These are phyloP conservation scores for Acanthochromis polyacanthus DNA, from an alignment of 2,113 vertebrate genomes.

Conservation along the genomic window DNA sequence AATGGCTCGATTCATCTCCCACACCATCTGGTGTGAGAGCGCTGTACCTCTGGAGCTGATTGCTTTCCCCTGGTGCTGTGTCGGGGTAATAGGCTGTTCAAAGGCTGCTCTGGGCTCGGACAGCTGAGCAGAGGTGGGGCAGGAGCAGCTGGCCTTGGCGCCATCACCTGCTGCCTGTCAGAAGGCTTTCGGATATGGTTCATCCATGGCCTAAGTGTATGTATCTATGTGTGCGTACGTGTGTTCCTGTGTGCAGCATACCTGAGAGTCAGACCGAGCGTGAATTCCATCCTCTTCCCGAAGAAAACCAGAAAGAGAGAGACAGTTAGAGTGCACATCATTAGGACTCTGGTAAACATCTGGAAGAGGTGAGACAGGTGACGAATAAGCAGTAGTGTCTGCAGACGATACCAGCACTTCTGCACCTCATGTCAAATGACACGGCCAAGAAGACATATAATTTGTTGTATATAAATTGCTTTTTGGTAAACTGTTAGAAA, in stretches of 20 bases:
- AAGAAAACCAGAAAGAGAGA: constrained; percentile 13
- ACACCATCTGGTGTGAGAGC: constrained; percentile 84
- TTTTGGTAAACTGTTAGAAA: constrained; percentile 25
- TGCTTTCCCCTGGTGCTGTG: constrained; percentile 83
- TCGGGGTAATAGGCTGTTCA: constrained; percentile 86
- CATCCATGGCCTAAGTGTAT: constrained; percentile 59
- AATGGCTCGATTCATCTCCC: constrained; percentile 87
- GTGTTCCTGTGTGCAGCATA: constrained; percentile 32
- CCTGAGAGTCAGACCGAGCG: constrained; percentile 52
- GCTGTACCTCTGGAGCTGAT: constrained; percentile 83
- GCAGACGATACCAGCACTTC: constrained; percentile 41
- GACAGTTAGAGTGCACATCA: constrained; percentile 45
- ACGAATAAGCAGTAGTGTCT: constrained; percentile 57
- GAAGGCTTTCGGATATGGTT: constrained; percentile 60
- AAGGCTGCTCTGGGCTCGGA: constrained; percentile 81
- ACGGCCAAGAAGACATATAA: constrained; percentile 10
- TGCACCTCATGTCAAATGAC: constrained; percentile 30
- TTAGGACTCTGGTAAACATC: constrained; percentile 65
- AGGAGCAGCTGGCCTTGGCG: constrained; percentile 79
- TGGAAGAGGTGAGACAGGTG: constrained; percentile 61
- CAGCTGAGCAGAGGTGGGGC: constrained; percentile 86
- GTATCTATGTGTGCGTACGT: constrained; percentile 28
- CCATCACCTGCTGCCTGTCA: constrained; percentile 84
- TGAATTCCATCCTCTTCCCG: constrained; percentile 15
- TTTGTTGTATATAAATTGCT: constrained; percentile 36